Evolutionary conservation across 2,888 invertebrate genomes (phyloP).

Genomic region (Loripinus fragilis): DNA sequence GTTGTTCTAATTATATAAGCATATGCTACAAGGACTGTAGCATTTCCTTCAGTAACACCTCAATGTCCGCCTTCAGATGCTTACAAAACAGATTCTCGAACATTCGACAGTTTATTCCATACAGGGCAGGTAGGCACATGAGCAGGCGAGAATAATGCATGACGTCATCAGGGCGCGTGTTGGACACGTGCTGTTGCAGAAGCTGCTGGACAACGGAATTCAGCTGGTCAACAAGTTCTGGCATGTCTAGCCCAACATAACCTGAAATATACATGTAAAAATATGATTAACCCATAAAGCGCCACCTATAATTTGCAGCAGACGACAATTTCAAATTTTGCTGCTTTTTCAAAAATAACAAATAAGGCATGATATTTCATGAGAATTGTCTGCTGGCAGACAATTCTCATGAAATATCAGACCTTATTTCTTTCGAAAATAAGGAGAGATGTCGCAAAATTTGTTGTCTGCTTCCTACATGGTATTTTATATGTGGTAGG

Average conservation of each 20-base stretch:
- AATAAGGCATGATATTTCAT: too few relatives aligned
- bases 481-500: too few relatives aligned
- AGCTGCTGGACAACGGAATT: slow-evolving; percentile 78
- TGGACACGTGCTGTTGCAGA: slow-evolving; percentile 77
- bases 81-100: slow-evolving; percentile 80
- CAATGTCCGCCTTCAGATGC: slow-evolving; percentile 78
- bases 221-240: slow-evolving; percentile 73
- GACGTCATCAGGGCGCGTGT: slow-evolving; percentile 74
- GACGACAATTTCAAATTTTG: too few relatives aligned
- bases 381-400: too few relatives aligned
- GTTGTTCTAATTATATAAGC: neutral
- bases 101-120: slow-evolving; percentile 79
- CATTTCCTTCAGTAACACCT: slow-evolving; percentile 78
- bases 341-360: too few relatives aligned
- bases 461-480: too few relatives aligned
- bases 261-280: slow-evolving; percentile 60
- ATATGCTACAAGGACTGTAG: slow-evolving; percentile 65
- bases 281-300: too few relatives aligned
- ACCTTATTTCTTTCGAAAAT: too few relatives aligned
- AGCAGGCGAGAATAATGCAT: slow-evolving; percentile 81
- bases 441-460: too few relatives aligned
- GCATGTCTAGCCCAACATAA: slow-evolving; percentile 73
- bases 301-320: too few relatives aligned
- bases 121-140: slow-evolving; percentile 79
- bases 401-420: too few relatives aligned